Evolutionary conservation across 2,888 invertebrate genomes (phyloP), one percentile per base, ranked within the genome.

Genomic region (Agrochola litura): DNA sequence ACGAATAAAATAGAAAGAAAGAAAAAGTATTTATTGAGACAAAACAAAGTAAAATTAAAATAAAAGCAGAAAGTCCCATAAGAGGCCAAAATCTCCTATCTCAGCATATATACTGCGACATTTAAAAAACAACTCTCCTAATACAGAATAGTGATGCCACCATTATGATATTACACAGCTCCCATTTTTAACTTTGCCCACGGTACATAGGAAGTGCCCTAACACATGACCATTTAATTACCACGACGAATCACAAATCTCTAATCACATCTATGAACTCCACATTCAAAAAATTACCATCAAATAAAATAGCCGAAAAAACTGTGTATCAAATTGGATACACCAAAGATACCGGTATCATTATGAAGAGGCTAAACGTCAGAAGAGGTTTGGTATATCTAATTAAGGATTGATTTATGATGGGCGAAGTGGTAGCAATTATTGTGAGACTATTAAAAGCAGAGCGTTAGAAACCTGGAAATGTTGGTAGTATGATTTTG

Each of bases 331-430:
- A 89, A 88, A 88, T 88, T 83, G 80, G 79, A 72, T 77, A 69
- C 75, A 64, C 85, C 86, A 88, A 86, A 86, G 85, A 84, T 58
- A 88, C 85, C 83, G 89, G 86, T 89, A 87, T 89, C 81, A 89
- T 90, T 90, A 90, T 71, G 73, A 76, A 68, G 78, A 86, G 81
- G 77, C 82, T 86, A 86, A 84, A 89, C 88, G 90, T 91, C 90
- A 89, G 77, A 76, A 82, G 87, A 89, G 84, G 88, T 88, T 86
- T 86, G 86, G 87, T 92, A 89, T 91, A 91, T 91, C 92, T 94
- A 94, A 93, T 94, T 92, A 92, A 83, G 76, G 81, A 77, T 89
- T 94, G 94, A 94, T 94, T 94, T 94, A 94, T 92, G 90, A 89
- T 88, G 88, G 89, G 85, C 84, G 89, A 91, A 92, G 91, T 93